These are phyloP conservation scores for Salvelinus namaycush DNA, from an alignment of 2,113 vertebrate genomes.

Conservation along the genomic window DNA sequence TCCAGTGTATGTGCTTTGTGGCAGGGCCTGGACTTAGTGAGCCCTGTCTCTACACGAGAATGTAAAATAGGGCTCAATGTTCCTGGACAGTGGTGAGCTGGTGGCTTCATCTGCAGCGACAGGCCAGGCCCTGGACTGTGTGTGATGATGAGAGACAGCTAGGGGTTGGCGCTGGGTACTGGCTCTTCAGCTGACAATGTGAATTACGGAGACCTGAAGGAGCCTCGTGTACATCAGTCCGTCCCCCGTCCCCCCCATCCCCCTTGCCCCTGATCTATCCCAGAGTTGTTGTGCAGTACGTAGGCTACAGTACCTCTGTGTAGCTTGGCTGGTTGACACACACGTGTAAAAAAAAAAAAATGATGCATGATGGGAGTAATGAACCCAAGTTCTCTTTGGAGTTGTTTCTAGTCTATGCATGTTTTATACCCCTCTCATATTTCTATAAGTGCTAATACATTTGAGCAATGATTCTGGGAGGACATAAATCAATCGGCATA, in stretches of 20 bases:
- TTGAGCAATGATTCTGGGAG: no score
- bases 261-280: neutral
- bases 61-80: constrained; percentile 70
- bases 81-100: constrained; percentile 69
- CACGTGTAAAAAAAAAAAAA: no score
- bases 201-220: constrained; percentile 71
- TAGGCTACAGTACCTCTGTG: neutral
- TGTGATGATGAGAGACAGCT: constrained; percentile 75
- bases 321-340: constrained; percentile 10
- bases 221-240: constrained; percentile 66
- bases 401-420: no score
- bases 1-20: constrained; percentile 44
- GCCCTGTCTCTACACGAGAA: constrained; percentile 61
- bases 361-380: constrained; percentile 10
- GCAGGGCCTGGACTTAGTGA: constrained; percentile 63
- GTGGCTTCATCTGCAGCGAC: constrained; percentile 75
- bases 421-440: no score
- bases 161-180: constrained; percentile 53
- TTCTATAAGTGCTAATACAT: no score
- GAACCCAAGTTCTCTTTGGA: no score
- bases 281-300: neutral
- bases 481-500: no score
- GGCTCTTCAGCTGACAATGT: constrained; percentile 71
- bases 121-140: constrained; percentile 66
- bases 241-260: constrained; percentile 31